Base-by-base conservation (phyloP, 2,113 vertebrate genomes). In the Hepsetus odoe region DNA sequence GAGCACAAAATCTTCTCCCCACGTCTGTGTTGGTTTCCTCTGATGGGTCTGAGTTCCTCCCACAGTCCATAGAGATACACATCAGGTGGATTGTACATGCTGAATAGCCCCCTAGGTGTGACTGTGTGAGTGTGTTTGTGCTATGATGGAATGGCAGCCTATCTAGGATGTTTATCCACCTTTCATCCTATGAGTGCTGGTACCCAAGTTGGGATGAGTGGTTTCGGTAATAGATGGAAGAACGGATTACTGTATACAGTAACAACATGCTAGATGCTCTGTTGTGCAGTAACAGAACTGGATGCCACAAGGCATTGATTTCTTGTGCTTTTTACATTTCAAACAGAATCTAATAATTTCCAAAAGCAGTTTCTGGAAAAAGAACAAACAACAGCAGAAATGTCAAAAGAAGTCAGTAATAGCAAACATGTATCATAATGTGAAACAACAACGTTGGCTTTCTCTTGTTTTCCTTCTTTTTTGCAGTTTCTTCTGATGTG, bases 271-370 rank as follows among this genome's bases (percentile, higher is more conserved):
- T 32, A 38, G 10, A 61, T 61, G 20, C 16, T 24, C 59, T 55
- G 32, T 56, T 40, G 42, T 28, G 24, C 18, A 64, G 12, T 20
- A 72, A 30, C 12, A 32, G 59, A 53, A 20, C 58, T 44, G 35
- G 20, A 65, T 53, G 22, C 55, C 38, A 38, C 68, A 49, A 40
- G 6, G 11, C 28, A 33, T 51, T 35, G 32, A 44, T 64, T 30
- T 42, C n/a, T 32, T 33, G 16, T 16, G 18, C n/a, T 46, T 66
- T 66, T 76, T 33, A n/a, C 33, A 11, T 46, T 46, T 14, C 10
- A 68, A 67, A 68, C 68, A 24, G 69, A 40, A 20, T 28, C 24
- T 58, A 73, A 79, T 66, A 30, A 55, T 53, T 32, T 73, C 61
- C 77, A 73, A 73, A 56, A 20, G 77, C 61, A 44, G 24, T 4